These are phyloP conservation scores for Erebia epiphron DNA, from an alignment of 2,888 invertebrate species.

Conservation along the genomic window DNA sequence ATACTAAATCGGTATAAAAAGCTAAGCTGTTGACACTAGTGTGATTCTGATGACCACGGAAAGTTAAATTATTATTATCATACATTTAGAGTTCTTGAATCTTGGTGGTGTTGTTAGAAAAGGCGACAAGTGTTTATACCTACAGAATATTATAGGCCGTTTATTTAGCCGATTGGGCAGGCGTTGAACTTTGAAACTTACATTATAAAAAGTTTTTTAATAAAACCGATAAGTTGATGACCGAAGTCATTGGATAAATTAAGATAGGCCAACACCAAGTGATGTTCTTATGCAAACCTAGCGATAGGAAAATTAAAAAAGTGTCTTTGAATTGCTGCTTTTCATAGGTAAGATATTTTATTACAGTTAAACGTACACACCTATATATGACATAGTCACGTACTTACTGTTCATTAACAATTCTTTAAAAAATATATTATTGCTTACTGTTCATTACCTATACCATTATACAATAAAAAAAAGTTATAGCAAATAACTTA, in stretches of 20 bases:
- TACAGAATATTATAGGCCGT: background rate
- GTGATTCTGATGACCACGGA: constrained; percentile 27
- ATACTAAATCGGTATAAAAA: constrained; percentile 40
- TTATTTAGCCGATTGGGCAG: background rate
- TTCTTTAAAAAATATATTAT: too few species aligned
- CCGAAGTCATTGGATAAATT: background rate
- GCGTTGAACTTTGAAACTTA: constrained; percentile 1
- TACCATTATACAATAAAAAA: too few species aligned
- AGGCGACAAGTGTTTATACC: constrained; percentile 1
- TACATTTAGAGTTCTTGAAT: constrained; percentile 6
- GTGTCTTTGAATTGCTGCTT: too few species aligned
- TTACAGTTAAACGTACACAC: too few species aligned
- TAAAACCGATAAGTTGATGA: background rate
- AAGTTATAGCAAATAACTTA: too few species aligned
- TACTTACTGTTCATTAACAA: too few species aligned
- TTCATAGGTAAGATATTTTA: too few species aligned
- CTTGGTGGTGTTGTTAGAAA: constrained; percentile 5
- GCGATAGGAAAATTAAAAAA: too few species aligned
- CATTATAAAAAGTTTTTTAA: background rate
- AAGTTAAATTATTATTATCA: constrained; percentile 9
- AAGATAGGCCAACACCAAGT: too few species aligned
- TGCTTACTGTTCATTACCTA: too few species aligned
- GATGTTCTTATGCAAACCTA: too few species aligned
- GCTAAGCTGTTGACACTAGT: constrained; percentile 40
- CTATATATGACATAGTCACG: too few species aligned